Conservation (phyloP, 2,113 vertebrate species). For the Prionailurus viverrinus region DNA sequence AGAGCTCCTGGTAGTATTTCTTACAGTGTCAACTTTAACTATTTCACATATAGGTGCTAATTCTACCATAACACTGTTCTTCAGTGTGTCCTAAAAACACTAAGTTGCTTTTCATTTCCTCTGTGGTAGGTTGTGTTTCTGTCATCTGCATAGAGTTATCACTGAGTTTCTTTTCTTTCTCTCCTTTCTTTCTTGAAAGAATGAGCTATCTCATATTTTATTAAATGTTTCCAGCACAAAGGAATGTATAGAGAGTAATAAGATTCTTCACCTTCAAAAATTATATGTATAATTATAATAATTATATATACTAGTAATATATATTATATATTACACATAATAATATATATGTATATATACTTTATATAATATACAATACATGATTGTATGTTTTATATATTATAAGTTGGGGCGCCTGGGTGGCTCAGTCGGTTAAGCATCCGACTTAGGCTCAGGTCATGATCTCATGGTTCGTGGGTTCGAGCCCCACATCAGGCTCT, state of each 20-base stretch:
- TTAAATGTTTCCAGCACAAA: not conserved
- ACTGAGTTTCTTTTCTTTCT: not conserved
- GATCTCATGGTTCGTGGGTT: too few species aligned
- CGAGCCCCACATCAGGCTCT: too few species aligned
- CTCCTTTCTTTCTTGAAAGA: not conserved
- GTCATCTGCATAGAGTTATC: not conserved
- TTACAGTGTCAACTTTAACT: not conserved
- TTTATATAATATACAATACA: not conserved
- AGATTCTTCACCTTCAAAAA: not conserved
- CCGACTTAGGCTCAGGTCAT: too few species aligned
- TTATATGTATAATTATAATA: not conserved
- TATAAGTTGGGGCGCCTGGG: not conserved
- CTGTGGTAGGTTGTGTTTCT: not conserved
- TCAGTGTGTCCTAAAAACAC: not conserved
- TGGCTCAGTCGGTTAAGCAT: too few species aligned
- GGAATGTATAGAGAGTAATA: not conserved
- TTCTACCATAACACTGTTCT: not conserved
- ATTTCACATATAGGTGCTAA: not conserved
- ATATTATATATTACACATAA: not conserved
- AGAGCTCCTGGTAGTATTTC: not conserved
- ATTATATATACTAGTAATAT: not conserved
- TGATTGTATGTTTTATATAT: not conserved
- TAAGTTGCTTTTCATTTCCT: not conserved
- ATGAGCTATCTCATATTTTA: not conserved
- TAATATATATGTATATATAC: not conserved